Percentiles rank a stretch among this genome's conserved stretches.
These are phyloP conservation scores for Salpingus planirostris DNA, from an alignment of 2,888 invertebrate genomes.

Conservation along the genomic window DNA sequence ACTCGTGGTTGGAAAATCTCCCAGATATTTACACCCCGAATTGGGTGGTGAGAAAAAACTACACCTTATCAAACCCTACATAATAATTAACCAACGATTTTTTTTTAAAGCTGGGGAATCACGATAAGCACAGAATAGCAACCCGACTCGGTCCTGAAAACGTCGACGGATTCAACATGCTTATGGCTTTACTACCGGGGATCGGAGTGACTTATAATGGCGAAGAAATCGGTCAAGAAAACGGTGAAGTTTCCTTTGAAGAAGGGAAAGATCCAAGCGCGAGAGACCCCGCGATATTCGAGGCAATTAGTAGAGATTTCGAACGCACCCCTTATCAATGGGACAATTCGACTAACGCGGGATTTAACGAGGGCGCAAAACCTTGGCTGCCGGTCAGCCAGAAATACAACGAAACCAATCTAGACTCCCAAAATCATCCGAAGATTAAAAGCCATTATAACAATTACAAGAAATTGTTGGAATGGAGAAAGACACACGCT, in stretches of 20 bases:
- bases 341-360: conserved; percentile 53
- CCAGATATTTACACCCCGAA: conserved; percentile 55
- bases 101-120: conserved; percentile 56
- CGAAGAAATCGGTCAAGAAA: conserved; percentile 59
- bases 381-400: conserved; percentile 65
- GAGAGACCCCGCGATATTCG: conserved; percentile 39
- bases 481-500: conserved; percentile 46
- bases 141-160: conserved; percentile 57
- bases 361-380: conserved; percentile 40
- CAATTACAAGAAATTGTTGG: conserved; percentile 50
- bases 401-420: conserved; percentile 51
- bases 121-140: conserved; percentile 62
- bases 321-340: conserved; percentile 77
- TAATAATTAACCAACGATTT: background rate
- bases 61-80: background rate
- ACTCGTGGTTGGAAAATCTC: conserved; percentile 56
- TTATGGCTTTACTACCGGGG: conserved; percentile 73
- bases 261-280: conserved; percentile 50
- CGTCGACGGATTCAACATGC: conserved; percentile 76
- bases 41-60: conserved; percentile 70
- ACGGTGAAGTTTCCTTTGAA: conserved; percentile 45
- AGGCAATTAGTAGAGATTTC: conserved; percentile 58
- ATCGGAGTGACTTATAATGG: conserved; percentile 54
- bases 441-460: conserved; percentile 50
- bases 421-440: conserved; percentile 43